phyloP scores from a whole-genome alignment of 2,113 vertebrate species.

The Channa argus region DNA sequence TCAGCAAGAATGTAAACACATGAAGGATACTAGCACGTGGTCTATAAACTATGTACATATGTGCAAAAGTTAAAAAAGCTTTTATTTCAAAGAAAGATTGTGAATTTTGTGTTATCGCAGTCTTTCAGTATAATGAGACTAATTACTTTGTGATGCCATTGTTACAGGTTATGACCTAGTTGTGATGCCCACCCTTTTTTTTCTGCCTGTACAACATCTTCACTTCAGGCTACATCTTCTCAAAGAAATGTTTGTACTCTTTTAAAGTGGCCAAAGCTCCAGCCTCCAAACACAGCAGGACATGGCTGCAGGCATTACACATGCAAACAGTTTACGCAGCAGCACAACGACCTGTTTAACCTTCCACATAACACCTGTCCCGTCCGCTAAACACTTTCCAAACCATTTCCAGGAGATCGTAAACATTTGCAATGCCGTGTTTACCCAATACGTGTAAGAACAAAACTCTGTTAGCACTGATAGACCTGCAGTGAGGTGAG shows the following conservation, averaged over 20 bases:
- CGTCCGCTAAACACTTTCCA: slow-evolving; percentile 75
- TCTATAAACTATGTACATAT: background rate
- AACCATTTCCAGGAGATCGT: slow-evolving; percentile 71
- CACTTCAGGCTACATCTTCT: slow-evolving; percentile 14
- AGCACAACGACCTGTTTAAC: slow-evolving; percentile 70
- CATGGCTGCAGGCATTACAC: slow-evolving; percentile 36
- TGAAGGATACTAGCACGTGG: background rate
- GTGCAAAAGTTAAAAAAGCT: background rate
- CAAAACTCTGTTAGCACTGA: background rate
- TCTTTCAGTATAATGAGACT: background rate
- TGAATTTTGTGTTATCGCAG: background rate
- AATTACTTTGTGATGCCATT: too few species aligned
- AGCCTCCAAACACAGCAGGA: slow-evolving; percentile 13
- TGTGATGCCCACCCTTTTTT: too few species aligned
- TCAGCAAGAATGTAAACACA: slow-evolving; percentile 77
- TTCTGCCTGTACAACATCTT: slow-evolving; percentile 9
- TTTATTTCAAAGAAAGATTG: background rate
- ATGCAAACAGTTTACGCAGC: slow-evolving; percentile 79
- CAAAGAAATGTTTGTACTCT: slow-evolving; percentile 63
- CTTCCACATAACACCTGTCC: slow-evolving; percentile 77
- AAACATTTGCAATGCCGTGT: slow-evolving; percentile 77
- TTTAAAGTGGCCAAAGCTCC: slow-evolving; percentile 41
- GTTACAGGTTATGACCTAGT: too few species aligned
- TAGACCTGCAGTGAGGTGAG: background rate
- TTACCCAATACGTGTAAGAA: slow-evolving; percentile 58